These are phyloP conservation scores for Spodoptera littoralis DNA, from an alignment of 2,888 invertebrate genomes.

Conservation along the genomic window DNA sequence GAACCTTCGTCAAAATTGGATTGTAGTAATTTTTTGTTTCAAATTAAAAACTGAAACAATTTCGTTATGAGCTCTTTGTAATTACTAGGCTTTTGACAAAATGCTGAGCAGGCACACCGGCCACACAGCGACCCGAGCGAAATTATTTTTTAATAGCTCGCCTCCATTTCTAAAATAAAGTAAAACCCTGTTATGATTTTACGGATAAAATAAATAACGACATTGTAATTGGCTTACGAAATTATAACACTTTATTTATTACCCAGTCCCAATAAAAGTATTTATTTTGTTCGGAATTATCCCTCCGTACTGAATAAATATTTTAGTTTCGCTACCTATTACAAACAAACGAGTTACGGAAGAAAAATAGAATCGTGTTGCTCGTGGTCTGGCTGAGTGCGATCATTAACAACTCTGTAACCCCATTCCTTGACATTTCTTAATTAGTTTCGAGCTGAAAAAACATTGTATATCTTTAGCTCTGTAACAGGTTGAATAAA, in stretches of 20 bases:
- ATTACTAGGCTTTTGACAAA: slow-evolving; percentile 35
- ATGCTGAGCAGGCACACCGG: background rate
- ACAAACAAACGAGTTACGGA: background rate
- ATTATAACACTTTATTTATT: too few relatives aligned
- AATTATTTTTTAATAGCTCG: slow-evolving; percentile 6
- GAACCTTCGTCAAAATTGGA: slow-evolving; percentile 31
- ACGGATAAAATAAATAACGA: slow-evolving; percentile 1
- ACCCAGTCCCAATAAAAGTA: too few relatives aligned
- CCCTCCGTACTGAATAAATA: too few relatives aligned
- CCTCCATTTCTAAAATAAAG: slow-evolving; percentile 1
- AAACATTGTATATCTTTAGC: slow-evolving; percentile 7
- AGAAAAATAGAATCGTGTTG: background rate
- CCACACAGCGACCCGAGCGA: too few relatives aligned
- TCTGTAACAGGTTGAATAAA: background rate
- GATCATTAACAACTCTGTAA: slow-evolving; percentile 39
- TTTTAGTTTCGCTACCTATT: too few relatives aligned
- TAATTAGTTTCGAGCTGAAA: slow-evolving; percentile 26
- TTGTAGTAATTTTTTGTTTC: slow-evolving; percentile 13
- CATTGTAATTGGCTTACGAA: background rate
- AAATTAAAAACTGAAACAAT: slow-evolving; percentile 49
- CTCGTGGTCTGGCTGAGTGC: slow-evolving; percentile 11
- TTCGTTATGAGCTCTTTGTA: slow-evolving; percentile 37
- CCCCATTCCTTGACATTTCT: slow-evolving; percentile 12
- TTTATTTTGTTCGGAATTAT: too few relatives aligned
- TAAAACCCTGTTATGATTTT: background rate